These are phyloP conservation scores for Zhuqinia jingwanae DNA, from an alignment of 2,888 invertebrate species.

Conservation along the genomic window DNA sequence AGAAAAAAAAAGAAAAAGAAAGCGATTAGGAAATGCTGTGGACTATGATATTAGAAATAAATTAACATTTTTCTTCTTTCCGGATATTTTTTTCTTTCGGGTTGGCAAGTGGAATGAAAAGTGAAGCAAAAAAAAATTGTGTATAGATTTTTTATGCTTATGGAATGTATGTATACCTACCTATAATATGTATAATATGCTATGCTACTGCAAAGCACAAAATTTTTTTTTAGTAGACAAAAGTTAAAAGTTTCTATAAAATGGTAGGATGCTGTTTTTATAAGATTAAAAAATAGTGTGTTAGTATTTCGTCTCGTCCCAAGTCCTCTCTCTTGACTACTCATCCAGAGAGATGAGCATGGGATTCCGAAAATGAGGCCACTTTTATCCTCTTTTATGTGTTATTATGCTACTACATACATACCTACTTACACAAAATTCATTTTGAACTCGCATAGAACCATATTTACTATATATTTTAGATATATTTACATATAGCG, in stretches of 20 bases:
- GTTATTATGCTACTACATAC: no score
- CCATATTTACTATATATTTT: no score
- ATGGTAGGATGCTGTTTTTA: no score
- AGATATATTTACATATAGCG: no score
- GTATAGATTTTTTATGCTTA: no score
- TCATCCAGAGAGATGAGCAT: slow-evolving; percentile 1
- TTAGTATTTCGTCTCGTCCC: neutral
- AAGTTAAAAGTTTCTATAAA: no score
- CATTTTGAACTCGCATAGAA: neutral
- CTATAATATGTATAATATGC: no score
- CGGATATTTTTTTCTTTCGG: neutral
- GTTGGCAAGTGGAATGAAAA: neutral
- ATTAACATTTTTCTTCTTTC: slow-evolving; percentile 33
- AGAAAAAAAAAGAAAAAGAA: slow-evolving; percentile 31
- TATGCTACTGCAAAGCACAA: no score
- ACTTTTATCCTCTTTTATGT: neutral
- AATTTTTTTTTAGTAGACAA: neutral
- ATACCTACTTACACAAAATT: neutral
- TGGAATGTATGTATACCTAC: no score
- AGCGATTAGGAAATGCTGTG: slow-evolving; percentile 3
- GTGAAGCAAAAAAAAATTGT: neutral
- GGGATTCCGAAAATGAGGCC: slow-evolving; percentile 10
- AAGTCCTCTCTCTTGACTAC: neutral
- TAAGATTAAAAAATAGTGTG: no score
- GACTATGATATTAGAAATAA: slow-evolving; percentile 34